phyloP scores from a whole-genome alignment of 2,797 vertebrate genomes.

The Enteromius fasciolatus region DNA sequence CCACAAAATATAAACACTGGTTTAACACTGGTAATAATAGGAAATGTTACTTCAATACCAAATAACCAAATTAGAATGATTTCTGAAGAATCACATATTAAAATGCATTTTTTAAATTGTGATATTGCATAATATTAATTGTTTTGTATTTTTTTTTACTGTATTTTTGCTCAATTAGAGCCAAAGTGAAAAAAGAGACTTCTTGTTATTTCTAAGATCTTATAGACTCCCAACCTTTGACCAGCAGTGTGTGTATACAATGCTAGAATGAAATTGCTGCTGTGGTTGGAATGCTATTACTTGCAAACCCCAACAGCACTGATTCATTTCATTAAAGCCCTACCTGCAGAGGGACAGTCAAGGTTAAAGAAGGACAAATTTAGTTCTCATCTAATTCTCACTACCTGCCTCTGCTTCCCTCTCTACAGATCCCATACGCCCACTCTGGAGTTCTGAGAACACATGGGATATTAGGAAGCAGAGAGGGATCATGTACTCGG shows the following conservation, averaged over 20 bases:
- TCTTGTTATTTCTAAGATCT: not conserved
- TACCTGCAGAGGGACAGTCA: conserved; percentile 22
- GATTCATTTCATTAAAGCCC: conserved; percentile 20
- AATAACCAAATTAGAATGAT: not conserved
- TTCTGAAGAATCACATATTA: not conserved
- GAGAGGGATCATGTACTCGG: conserved; percentile 43
- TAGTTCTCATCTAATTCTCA: conserved; percentile 21
- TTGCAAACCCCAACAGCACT: not conserved
- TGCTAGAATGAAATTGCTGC: not conserved
- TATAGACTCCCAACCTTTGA: not conserved
- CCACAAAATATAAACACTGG: not conserved
- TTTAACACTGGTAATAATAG: not conserved
- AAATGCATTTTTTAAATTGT: not conserved
- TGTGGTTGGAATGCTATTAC: not conserved
- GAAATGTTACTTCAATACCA: not conserved
- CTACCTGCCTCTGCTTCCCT: conserved; percentile 20
- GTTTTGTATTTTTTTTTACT: not conserved
- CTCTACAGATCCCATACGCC: conserved; percentile 50
- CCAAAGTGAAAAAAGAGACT: not conserved
- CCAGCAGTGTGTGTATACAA: not conserved
- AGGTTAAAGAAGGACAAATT: conserved; percentile 4
- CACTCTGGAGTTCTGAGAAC: conserved; percentile 46
- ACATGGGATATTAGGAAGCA: conserved; percentile 57
- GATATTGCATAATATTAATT: not conserved
- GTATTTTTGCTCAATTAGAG: not conserved